phyloP scores from a whole-genome alignment of 2,113 vertebrate species.

The Cygnus atratus region DNA sequence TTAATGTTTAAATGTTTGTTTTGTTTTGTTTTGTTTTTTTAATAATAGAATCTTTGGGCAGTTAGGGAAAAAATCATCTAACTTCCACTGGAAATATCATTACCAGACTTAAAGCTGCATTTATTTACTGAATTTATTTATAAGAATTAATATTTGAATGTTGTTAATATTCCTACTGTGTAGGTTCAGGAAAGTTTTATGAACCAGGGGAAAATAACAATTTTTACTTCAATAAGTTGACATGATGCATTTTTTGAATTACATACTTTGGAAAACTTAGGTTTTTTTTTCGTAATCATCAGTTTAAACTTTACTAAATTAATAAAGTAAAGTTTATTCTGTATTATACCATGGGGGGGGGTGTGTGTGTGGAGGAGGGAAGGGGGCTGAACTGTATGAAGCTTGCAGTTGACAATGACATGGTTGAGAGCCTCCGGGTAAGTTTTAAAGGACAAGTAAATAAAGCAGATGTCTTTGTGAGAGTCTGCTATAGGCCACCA shows the following conservation, averaged over 20 bases:
- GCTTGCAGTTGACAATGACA: too few relatives aligned
- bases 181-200: not conserved
- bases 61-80: not conserved
- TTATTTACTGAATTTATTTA: not conserved
- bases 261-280: not conserved
- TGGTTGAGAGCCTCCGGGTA: too few relatives aligned
- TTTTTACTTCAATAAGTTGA: not conserved
- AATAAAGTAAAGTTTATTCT: not conserved
- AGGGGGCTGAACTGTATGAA: too few relatives aligned
- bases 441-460: too few relatives aligned
- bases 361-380: too few relatives aligned
- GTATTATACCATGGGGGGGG: too few relatives aligned
- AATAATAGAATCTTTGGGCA: not conserved
- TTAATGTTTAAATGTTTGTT: not conserved
- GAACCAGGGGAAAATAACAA: not conserved
- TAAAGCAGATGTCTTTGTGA: too few relatives aligned
- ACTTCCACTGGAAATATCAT: not conserved
- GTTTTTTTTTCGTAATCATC: not conserved
- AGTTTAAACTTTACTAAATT: not conserved
- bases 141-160: not conserved
- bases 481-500: too few relatives aligned
- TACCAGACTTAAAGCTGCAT: not conserved
- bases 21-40: too few relatives aligned
- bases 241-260: not conserved
- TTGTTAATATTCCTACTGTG: not conserved